Percentiles rank a stretch among this genome's conserved stretches.
These are phyloP conservation scores for Lagopus leucura DNA, from an alignment of 2,113 vertebrate species.

Conservation along the genomic window DNA sequence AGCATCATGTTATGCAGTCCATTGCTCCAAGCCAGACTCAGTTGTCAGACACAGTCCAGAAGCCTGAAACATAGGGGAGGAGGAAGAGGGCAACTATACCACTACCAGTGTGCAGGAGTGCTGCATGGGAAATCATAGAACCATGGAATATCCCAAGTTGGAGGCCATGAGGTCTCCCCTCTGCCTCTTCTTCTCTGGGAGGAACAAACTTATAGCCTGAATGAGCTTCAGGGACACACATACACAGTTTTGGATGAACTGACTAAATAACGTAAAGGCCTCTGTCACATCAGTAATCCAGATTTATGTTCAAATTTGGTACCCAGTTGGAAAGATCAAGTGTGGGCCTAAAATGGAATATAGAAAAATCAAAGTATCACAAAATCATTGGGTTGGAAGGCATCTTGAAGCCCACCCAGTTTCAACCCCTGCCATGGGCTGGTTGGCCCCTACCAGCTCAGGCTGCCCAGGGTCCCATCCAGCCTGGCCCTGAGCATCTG, in stretches of 20 bases:
- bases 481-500: neutral
- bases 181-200: too few relatives aligned
- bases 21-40: neutral
- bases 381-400: neutral
- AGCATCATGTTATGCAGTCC: neutral
- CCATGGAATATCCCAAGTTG: too few relatives aligned
- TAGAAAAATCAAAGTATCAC: neutral
- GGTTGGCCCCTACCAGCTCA: neutral
- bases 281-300: neutral
- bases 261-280: neutral
- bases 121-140: accelerated
- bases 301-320: neutral
- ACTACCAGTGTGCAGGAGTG: accelerated
- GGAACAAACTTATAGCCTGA: neutral
- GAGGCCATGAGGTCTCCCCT: too few relatives aligned
- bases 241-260: neutral
- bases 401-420: neutral
- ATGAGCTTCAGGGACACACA: neutral
- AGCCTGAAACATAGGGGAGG: neutral
- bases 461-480: neutral
- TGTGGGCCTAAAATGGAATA: neutral
- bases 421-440: neutral
- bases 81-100: neutral
- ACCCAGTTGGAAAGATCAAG: neutral
- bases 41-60: neutral